Evolutionary conservation across 1,140 invertebrate species (phyloP), one percentile per base, ranked within the genome.

Genomic region (Pentalonia nigronervosa): DNA sequence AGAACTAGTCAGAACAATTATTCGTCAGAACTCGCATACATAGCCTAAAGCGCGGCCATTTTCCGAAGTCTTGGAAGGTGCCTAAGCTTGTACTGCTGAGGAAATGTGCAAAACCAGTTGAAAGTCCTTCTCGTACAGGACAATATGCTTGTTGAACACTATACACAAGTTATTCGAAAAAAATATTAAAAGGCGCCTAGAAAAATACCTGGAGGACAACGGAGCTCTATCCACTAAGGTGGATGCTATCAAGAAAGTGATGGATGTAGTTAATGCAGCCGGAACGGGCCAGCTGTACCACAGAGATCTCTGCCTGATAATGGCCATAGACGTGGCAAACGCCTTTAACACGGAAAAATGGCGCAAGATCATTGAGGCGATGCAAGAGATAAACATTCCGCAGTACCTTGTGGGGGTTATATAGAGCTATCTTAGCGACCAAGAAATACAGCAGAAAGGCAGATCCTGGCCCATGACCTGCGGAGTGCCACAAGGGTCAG

Each of bases 401-500:
- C 9, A 4, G 3, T 81, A 81, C n/a, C 9, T 81, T 2, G 34
- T 81, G 0, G 21, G 8, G 3, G 11, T 81, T 4, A 81, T 81
- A 6, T 2, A 34, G 67, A 34, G n/a, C n/a, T 81, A 83, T 17
- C 36, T 83, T 9, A 41, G 81, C 20, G 34, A 34, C 67, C 56
- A n/a, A n/a, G 93, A 30, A 34, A 23, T 67, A 1, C 87, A 1
- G 2, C 36, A 60, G 17, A n/a, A 7, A 20, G 86, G 7, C 0
- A n/a, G 34, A 14, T 0, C 30, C 8, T 8, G 21, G 6, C 9
- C 7, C 1, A 45, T 89, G 1, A 88, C 84, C 0, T 21, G 83
- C 30, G 93, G 93, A 6, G 93, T 93, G 14, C 93, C 93, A 4
- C 93, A 93, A 36, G 93, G 93, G 3, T 87, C 83, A 14, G 45